phyloP scores from a whole-genome alignment of 53 echinoderm and acorn worm genomes.

The Stichopus horrens region DNA sequence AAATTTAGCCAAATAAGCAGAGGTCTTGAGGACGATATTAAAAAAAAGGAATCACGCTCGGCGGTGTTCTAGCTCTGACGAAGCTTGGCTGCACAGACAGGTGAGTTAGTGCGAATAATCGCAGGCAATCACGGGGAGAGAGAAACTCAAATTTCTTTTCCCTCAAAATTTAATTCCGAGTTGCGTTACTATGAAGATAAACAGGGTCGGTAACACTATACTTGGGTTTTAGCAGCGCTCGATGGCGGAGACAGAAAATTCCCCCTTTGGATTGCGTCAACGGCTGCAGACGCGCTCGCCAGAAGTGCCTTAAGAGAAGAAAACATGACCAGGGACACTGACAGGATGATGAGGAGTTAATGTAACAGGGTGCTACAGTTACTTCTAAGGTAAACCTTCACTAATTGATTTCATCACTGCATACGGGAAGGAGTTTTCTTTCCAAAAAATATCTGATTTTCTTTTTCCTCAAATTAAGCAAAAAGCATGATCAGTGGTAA shows the following conservation, averaged over 20 bases:
- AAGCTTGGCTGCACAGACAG: neutral
- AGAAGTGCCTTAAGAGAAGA: neutral
- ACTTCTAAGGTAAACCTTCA: neutral
- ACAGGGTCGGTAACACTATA: conserved; percentile 3
- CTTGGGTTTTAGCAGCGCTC: conserved; percentile 5
- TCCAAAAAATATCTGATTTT: no score
- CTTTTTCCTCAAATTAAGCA: no score
- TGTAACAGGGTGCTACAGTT: neutral
- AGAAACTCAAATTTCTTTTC: conserved; percentile 6
- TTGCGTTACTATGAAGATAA: conserved; percentile 16
- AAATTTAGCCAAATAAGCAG: neutral
- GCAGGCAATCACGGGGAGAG: conserved; percentile 1
- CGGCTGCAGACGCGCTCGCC: neutral
- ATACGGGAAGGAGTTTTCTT: neutral
- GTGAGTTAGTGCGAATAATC: conserved; percentile 6
- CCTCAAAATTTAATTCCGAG: conserved; percentile 3
- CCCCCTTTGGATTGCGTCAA: neutral
- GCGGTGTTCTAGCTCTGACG: neutral
- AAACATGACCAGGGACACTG: conserved; percentile 1
- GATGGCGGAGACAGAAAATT: neutral
- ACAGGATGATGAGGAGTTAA: neutral
- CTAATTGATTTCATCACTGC: neutral
- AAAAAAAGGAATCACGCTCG: neutral
- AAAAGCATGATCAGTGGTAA: no score
- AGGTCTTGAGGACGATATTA: neutral